A percentile compares a stretch with the other conserved stretches of the same genome.
These are phyloP conservation scores for Selene dorsalis DNA, from an alignment of 2,797 vertebrate species.

Conservation along the genomic window DNA sequence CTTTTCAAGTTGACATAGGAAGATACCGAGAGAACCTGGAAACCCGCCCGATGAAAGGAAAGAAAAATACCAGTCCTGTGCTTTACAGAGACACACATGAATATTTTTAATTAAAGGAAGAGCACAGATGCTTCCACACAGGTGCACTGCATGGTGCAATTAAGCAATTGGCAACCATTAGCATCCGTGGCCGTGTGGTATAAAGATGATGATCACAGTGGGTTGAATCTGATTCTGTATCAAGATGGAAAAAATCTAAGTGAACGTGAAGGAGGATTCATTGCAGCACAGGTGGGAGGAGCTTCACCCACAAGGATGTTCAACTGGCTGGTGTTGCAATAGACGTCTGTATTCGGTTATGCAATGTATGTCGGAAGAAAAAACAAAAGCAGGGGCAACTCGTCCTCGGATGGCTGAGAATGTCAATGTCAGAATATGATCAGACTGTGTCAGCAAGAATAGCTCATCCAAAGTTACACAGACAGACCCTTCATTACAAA, in stretches of 20 bases:
- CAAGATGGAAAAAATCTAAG: background rate
- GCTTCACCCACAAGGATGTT: background rate
- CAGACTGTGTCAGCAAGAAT: background rate
- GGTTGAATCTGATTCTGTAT: background rate
- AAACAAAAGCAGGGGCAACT: too few species aligned
- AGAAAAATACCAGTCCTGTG: background rate
- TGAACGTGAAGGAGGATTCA: background rate
- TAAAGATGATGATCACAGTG: background rate
- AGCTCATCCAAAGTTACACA: too few species aligned
- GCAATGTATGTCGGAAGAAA: background rate
- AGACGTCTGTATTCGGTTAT: background rate
- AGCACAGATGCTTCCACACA: background rate
- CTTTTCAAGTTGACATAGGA: constrained; percentile 22
- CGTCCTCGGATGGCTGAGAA: background rate
- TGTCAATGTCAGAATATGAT: background rate
- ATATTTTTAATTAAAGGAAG: background rate
- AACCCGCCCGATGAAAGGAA: constrained; percentile 14
- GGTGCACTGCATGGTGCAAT: too few species aligned
- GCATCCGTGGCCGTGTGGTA: background rate
- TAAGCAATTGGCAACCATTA: background rate
- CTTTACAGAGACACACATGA: background rate
- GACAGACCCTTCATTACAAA: background rate
- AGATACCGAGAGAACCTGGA: constrained; percentile 4
- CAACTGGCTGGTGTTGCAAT: too few species aligned
- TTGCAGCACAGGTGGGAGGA: background rate